A percentile compares a stretch with the other conserved stretches of the same genome.
Evolutionary conservation across 2,797 vertebrate species (phyloP).

Genomic region (Streptopelia turtur): DNA sequence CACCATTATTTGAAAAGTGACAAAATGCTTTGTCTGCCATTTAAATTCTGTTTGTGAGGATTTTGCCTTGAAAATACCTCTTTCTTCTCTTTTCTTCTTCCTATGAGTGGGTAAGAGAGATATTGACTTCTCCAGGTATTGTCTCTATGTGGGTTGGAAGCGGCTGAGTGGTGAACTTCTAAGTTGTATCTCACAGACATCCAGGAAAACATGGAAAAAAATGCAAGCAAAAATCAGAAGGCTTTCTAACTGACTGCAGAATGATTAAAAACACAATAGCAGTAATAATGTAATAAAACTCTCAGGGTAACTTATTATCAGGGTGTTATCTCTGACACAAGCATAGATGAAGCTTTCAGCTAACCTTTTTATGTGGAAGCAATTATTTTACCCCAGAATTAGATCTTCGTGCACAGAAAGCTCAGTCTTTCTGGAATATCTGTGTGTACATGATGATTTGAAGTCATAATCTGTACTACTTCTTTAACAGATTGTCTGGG

Average conservation of each 20-base stretch:
- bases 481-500: background rate
- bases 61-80: background rate
- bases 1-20: background rate
- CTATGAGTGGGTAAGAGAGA: background rate
- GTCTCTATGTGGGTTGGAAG: accelerated
- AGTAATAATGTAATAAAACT: background rate
- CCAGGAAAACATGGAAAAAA: background rate
- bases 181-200: background rate
- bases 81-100: background rate
- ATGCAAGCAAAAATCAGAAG: background rate
- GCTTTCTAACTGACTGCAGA: background rate
- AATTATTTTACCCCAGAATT: background rate
- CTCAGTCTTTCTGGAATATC: background rate
- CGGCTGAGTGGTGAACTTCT: background rate
- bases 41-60: background rate
- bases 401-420: background rate
- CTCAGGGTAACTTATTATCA: background rate
- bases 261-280: background rate
- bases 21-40: background rate
- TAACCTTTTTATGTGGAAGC: background rate
- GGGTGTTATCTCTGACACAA: background rate
- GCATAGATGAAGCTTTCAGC: background rate
- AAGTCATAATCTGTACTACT: background rate
- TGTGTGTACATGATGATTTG: background rate
- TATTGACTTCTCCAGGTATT: background rate